A percentile compares a stretch with the other conserved stretches of the same genome.
phyloP scores from a whole-genome alignment of 2,888 invertebrate species.

The Ochlodes sylvanus region DNA sequence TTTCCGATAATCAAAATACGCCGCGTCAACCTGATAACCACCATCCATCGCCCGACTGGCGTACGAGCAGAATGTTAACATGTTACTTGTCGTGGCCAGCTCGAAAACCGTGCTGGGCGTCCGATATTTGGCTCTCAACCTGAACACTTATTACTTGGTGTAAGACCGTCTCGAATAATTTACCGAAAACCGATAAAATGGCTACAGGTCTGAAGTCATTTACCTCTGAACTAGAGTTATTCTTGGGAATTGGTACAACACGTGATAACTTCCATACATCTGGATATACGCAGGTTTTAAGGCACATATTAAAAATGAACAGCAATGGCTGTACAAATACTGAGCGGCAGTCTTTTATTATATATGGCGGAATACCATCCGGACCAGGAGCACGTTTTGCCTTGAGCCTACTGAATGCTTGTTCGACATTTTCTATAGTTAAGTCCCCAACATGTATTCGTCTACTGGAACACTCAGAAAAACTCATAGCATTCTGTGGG shows the following conservation, averaged over 20 bases:
- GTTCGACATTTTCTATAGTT: neutral
- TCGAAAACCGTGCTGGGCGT: too few species aligned
- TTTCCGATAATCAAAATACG: neutral
- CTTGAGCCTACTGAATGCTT: neutral
- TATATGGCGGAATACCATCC: neutral
- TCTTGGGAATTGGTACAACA: neutral
- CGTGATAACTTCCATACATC: neutral
- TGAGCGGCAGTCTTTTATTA: conserved; percentile 2
- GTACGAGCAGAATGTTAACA: too few species aligned
- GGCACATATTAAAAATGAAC: neutral
- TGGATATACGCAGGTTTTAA: neutral
- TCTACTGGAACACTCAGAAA: neutral
- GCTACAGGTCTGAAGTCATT: too few species aligned
- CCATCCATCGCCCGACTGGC: too few species aligned
- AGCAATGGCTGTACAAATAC: neutral
- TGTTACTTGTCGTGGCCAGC: too few species aligned
- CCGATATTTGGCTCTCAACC: too few species aligned
- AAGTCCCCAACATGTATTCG: neutral
- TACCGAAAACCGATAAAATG: too few species aligned
- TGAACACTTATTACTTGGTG: too few species aligned
- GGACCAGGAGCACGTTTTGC: neutral
- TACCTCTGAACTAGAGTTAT: too few species aligned
- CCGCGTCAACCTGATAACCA: too few species aligned
- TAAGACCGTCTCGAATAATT: too few species aligned
- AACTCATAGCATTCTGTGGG: too few species aligned